These are phyloP conservation scores for Steinernema carpocapsae DNA, from an alignment of 2,888 invertebrate species.

Conservation along the genomic window DNA sequence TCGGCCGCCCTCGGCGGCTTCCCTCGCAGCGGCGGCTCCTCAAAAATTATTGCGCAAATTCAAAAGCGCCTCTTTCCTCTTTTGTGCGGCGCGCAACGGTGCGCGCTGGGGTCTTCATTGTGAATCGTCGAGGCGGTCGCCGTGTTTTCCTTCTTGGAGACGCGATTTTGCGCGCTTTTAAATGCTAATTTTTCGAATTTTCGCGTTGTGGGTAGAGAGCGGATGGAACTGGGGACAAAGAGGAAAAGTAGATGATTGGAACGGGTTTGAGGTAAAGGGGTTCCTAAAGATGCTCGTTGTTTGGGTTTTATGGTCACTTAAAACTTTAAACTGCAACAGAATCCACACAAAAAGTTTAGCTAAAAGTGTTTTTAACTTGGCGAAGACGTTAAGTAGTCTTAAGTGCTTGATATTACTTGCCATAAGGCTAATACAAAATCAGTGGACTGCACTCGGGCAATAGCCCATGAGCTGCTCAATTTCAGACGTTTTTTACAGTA, in stretches of 20 bases:
- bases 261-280: neutral
- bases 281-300: too few species aligned
- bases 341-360: too few species aligned
- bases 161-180: constrained; percentile 7
- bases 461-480: too few species aligned
- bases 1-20: neutral
- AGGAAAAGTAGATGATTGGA: neutral
- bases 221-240: neutral
- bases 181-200: constrained; percentile 15
- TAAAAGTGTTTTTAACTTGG: too few species aligned
- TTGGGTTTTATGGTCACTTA: too few species aligned
- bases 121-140: neutral
- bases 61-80: constrained; percentile 30
- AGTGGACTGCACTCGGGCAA: too few species aligned
- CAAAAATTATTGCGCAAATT: constrained; percentile 32
- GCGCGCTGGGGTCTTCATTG: neutral
- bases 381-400: too few species aligned
- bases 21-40: constrained; percentile 4
- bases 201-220: neutral
- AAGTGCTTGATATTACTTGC: too few species aligned
- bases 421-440: too few species aligned
- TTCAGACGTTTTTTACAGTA: too few species aligned
- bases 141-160: constrained; percentile 12
- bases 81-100: constrained; percentile 33
- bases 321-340: too few species aligned